Conservation (phyloP, 2,113 vertebrate species). For the Bufo gargarizans region DNA sequence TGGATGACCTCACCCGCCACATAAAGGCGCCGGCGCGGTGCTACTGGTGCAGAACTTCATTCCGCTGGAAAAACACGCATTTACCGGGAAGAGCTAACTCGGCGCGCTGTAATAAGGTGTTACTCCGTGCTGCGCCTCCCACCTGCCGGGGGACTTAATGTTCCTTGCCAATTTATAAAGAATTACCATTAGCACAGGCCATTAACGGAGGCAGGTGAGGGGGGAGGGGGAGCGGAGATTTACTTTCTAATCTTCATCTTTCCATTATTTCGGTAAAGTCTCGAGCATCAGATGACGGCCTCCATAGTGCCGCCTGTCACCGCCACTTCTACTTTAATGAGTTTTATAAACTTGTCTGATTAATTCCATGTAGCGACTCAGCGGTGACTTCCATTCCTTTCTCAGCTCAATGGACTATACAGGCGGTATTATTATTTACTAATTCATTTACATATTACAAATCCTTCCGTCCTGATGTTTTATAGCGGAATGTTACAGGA, state of each 20-base stretch:
- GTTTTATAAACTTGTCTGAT: constrained; percentile 42
- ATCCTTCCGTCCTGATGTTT: not conserved
- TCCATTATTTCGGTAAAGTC: not conserved
- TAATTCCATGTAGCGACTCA: not conserved
- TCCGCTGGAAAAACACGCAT: not conserved
- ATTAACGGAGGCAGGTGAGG: constrained; percentile 17
- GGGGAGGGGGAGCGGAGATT: not conserved
- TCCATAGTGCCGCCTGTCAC: constrained; percentile 17
- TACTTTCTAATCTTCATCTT: not conserved
- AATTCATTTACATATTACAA: not conserved
- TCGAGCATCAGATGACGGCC: constrained; percentile 8
- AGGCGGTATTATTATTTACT: not conserved
- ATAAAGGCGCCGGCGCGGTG: not conserved
- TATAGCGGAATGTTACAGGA: not conserved
- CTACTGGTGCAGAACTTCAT: not conserved
- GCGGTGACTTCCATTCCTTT: not conserved
- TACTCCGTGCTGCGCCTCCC: not conserved
- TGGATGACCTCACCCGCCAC: too few species aligned
- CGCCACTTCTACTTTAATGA: constrained; percentile 27
- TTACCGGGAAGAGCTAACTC: not conserved
- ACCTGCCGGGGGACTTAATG: not conserved
- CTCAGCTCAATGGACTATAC: not conserved
- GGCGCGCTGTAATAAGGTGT: constrained; percentile 17
- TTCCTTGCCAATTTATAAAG: constrained; percentile 32
- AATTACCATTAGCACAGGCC: constrained; percentile 29